These are phyloP conservation scores for Maconellicoccus hirsutus DNA, from an alignment of 1,140 invertebrate species.

Conservation along the genomic window DNA sequence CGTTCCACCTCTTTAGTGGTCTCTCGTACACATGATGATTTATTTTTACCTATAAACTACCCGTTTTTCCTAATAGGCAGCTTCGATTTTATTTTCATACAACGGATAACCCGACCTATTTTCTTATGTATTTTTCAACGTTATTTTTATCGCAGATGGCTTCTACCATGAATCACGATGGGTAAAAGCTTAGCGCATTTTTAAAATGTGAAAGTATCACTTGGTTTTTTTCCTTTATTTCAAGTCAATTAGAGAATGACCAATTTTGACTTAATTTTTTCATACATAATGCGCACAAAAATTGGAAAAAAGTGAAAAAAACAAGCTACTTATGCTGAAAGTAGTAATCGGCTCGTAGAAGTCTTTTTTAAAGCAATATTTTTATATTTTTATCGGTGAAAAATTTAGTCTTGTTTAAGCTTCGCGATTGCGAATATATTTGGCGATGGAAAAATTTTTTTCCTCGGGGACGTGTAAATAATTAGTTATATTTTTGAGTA, in stretches of 20 bases:
- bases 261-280: not conserved
- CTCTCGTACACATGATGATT: no score
- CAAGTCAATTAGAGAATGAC: not conserved
- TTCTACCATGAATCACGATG: no score
- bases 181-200: not conserved
- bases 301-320: no score
- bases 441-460: no score
- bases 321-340: no score
- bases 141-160: not conserved
- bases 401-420: not conserved
- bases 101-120: not conserved
- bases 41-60: no score
- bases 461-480: not conserved
- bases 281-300: not conserved
- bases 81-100: not conserved
- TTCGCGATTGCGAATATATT: not conserved
- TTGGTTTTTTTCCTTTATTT: not conserved
- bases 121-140: not conserved
- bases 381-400: not conserved
- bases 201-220: not conserved
- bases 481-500: slow-evolving; percentile 3
- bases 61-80: not conserved
- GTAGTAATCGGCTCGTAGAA: no score
- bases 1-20: no score
- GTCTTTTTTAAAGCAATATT: not conserved